These are phyloP conservation scores for Vidua chalybeata DNA, from an alignment of 2,113 vertebrate species.

Conservation along the genomic window DNA sequence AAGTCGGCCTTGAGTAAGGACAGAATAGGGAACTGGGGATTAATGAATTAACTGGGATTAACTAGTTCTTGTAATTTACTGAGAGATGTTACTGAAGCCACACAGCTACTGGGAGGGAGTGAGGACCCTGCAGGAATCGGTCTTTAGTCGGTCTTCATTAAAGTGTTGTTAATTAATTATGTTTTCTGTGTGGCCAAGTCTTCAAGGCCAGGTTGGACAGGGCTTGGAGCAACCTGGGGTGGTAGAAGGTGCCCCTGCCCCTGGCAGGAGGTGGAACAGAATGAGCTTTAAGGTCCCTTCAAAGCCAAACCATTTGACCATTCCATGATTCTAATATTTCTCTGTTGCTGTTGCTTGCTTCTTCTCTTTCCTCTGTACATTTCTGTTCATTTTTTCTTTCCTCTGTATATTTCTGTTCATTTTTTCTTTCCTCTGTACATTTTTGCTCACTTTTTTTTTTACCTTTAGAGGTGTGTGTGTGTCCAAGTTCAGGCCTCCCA, in stretches of 20 bases:
- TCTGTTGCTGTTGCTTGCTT: neutral
- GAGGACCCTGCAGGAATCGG: fast-evolving
- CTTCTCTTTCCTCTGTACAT: fast-evolving
- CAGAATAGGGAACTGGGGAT: neutral
- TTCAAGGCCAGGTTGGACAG: neutral
- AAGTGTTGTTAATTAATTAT: neutral
- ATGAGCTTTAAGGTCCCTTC: neutral
- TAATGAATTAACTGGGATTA: neutral
- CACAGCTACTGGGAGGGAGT: fast-evolving
- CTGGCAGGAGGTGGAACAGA: neutral
- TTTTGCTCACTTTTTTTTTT: neutral
- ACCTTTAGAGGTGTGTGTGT: neutral
- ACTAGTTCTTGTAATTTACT: neutral
- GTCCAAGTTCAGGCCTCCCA: neutral
- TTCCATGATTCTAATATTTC: fast-evolving
- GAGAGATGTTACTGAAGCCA: neutral
- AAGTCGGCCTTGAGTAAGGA: fast-evolving
- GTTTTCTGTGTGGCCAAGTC: neutral
- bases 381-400: neutral
- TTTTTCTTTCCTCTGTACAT: fast-evolving
- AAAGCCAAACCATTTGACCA: neutral
- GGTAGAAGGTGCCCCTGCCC: neutral
- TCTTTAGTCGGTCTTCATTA: neutral
- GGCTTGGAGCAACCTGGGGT: neutral
- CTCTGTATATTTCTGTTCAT: too few relatives aligned